These are phyloP conservation scores for Corythaeola cristata DNA, from an alignment of 2,113 vertebrate species.

Conservation along the genomic window DNA sequence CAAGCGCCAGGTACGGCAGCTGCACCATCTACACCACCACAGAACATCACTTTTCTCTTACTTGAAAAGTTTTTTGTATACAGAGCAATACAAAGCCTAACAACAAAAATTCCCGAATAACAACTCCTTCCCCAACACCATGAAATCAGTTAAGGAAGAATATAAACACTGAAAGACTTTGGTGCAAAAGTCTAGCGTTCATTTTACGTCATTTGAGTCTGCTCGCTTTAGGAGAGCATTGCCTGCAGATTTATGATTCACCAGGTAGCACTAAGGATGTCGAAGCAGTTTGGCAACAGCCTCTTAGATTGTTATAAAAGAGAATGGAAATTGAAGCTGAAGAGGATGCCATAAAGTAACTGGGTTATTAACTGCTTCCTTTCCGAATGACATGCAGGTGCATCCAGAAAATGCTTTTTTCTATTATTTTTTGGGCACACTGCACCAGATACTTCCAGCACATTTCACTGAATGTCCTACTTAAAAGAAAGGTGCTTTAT, in stretches of 20 bases:
- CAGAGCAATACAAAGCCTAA: neutral
- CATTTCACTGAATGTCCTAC: neutral
- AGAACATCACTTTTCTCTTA: neutral
- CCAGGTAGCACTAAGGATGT: conserved; percentile 15
- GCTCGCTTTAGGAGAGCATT: neutral
- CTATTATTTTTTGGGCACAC: neutral
- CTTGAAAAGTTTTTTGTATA: neutral
- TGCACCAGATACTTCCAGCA: neutral
- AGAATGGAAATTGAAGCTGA: conserved; percentile 20
- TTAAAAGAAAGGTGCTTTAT: neutral
- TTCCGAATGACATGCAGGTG: neutral
- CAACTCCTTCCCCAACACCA: neutral
- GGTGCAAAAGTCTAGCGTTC: neutral
- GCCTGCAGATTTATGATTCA: conserved; percentile 41
- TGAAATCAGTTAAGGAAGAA: neutral
- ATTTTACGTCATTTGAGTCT: neutral
- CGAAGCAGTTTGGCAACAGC: conserved; percentile 24
- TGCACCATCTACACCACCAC: neutral
- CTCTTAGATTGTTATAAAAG: conserved; percentile 26
- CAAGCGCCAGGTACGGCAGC: neutral
- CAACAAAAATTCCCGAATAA: neutral
- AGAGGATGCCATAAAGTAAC: neutral
- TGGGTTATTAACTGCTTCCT: conserved; percentile 27
- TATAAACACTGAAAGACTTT: neutral
- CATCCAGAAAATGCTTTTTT: neutral